phyloP scores from a whole-genome alignment of 2,113 vertebrate genomes.

The Ellobius talpinus region DNA sequence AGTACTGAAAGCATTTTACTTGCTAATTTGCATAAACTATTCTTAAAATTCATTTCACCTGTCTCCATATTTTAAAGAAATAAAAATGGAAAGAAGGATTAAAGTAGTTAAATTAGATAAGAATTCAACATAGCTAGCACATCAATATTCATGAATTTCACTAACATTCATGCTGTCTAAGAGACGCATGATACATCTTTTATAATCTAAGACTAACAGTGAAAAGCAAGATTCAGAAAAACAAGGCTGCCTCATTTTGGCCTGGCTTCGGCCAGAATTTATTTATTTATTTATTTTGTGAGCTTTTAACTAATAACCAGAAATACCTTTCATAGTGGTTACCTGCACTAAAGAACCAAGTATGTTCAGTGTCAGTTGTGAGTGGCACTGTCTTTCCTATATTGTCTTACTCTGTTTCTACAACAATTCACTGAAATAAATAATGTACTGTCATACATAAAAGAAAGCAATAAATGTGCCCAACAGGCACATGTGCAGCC shows the following conservation, averaged over 20 bases:
- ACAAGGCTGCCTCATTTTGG: not conserved
- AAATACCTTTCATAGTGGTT: not conserved
- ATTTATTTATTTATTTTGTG: slow-evolving; percentile 46
- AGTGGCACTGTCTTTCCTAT: not conserved
- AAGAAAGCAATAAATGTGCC: not conserved
- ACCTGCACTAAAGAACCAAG: not conserved
- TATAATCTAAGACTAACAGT: not conserved
- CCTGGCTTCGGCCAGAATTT: not conserved
- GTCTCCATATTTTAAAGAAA: not conserved
- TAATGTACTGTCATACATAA: not conserved
- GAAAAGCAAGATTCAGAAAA: not conserved
- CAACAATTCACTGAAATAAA: not conserved
- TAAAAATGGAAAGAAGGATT: not conserved
- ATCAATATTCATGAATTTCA: slow-evolving; percentile 58
- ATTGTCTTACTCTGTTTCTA: not conserved
- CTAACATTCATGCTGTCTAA: not conserved
- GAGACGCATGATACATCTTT: not conserved
- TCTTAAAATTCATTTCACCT: not conserved
- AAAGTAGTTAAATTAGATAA: not conserved
- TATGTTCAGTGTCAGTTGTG: not conserved
- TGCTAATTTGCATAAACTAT: not conserved
- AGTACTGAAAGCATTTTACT: not conserved
- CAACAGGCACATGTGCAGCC: not conserved
- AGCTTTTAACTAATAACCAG: not conserved
- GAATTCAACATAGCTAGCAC: not conserved